These are phyloP conservation scores for Chrysoperla carnea DNA, from an alignment of 1,140 invertebrate species.

Conservation along the genomic window DNA sequence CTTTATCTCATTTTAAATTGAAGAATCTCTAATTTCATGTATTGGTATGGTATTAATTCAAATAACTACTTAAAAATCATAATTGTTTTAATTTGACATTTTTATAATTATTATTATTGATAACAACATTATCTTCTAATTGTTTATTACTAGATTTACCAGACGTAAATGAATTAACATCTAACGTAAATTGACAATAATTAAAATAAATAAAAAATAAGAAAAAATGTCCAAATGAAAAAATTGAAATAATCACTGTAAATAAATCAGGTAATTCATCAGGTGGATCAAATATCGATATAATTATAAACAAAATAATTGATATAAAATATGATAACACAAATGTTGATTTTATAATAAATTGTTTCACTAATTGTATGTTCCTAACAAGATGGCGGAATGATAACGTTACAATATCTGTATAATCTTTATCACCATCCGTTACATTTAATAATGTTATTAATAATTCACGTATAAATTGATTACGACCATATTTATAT, in stretches of 20 bases:
- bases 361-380: constrained; percentile 10
- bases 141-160: too few relatives aligned
- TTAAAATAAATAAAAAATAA: constrained; percentile 72
- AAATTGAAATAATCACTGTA: constrained; percentile 63
- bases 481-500: not conserved
- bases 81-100: too few relatives aligned
- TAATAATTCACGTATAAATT: constrained; percentile 9
- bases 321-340: constrained; percentile 40
- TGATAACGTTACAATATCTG: constrained; percentile 8
- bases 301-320: constrained; percentile 34
- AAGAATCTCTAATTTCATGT: too few relatives aligned
- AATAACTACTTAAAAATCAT: too few relatives aligned
- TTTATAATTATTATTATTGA: too few relatives aligned
- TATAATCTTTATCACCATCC: constrained; percentile 8
- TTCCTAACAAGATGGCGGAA: constrained; percentile 12
- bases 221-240: constrained; percentile 69
- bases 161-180: constrained; percentile 7
- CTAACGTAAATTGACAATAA: constrained; percentile 44
- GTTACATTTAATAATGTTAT: constrained; percentile 6
- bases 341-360: constrained; percentile 23
- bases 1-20: too few relatives aligned
- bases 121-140: too few relatives aligned
- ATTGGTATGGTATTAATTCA: too few relatives aligned
- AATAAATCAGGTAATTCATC: constrained; percentile 65
- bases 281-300: constrained; percentile 46